phyloP scores from a whole-genome alignment of 2,113 vertebrate genomes.

The pig (Sus scrofa) region T2T-Sscrofa CM000812.6:71269501-71270000 shows the following conservation, averaged over 20 bases:
- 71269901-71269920: conserved; percentile 33
- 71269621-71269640: conserved; percentile 49
- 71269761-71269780: conserved; percentile 36
- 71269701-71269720: conserved; percentile 59
- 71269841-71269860: conserved; percentile 47
- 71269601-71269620: conserved; percentile 42
- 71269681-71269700: conserved; percentile 54
- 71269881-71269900: not conserved
- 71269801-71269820: not conserved
- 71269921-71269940: not conserved
- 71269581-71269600: conserved; percentile 24
- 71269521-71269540: not conserved
- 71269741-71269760: not conserved
- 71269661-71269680: conserved; percentile 39
- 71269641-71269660: conserved; percentile 44
- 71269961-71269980: not conserved
- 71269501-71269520: conserved; percentile 9
- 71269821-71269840: conserved; percentile 18
- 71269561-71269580: conserved; percentile 10
- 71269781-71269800: conserved; percentile 32
- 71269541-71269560: conserved; percentile 41
- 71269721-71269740: not conserved
- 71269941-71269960: conserved; percentile 35
- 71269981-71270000: conserved; percentile 60
- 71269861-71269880: not conserved